These are phyloP conservation scores for Poecilia gillii DNA, from an alignment of 2,797 vertebrate species.

Conservation along the genomic window DNA sequence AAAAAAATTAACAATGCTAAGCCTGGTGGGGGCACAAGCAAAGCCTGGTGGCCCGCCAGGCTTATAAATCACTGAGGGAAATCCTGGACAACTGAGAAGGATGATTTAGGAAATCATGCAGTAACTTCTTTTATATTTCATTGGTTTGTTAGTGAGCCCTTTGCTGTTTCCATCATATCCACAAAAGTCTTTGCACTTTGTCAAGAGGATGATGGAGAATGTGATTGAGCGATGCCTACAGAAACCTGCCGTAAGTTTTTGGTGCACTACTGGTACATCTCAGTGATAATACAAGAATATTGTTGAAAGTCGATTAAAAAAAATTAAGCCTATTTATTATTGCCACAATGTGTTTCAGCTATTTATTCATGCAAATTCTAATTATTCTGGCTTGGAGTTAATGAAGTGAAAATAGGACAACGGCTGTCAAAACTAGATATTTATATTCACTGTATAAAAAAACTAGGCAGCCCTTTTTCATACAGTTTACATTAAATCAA, in stretches of 20 bases:
- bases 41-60: no score
- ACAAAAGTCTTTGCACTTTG: conserved; percentile 95
- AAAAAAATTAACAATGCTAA: no score
- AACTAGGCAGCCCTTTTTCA: not conserved
- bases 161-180: conserved; percentile 94
- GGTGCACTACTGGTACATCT: not conserved
- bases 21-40: no score
- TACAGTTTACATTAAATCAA: not conserved
- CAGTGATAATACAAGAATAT: not conserved
- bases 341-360: not conserved
- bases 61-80: no score
- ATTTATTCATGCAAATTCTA: not conserved
- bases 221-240: conserved; percentile 92
- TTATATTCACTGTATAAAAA: not conserved
- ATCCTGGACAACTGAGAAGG: no score
- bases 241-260: conserved; percentile 91
- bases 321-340: not conserved
- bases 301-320: not conserved
- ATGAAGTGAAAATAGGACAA: not conserved
- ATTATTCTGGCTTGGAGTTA: not conserved
- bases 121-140: not conserved
- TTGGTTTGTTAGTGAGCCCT: conserved; percentile 85
- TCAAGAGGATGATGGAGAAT: conserved; percentile 94
- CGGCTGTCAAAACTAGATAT: not conserved
- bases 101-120: not conserved